These are phyloP conservation scores for Drosophila burlai DNA, from an alignment of 1,140 invertebrate species.

Conservation along the genomic window DNA sequence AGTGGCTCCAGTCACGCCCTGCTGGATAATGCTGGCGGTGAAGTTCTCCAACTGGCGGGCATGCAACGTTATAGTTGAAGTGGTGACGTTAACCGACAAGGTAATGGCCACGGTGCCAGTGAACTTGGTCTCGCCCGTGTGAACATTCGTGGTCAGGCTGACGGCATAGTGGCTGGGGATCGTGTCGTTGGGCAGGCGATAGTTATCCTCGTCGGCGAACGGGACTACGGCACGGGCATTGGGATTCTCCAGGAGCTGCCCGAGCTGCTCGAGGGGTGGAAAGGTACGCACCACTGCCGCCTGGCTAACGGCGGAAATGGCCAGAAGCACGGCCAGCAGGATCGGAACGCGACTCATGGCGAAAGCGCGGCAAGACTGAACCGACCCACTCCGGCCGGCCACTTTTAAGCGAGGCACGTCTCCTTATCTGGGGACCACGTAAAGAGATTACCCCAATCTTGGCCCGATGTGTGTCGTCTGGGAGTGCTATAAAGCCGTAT, in stretches of 20 bases:
- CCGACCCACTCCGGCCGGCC: background rate
- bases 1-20: background rate
- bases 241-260: slow-evolving; percentile 58
- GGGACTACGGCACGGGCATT: slow-evolving; percentile 29
- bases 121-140: slow-evolving; percentile 86
- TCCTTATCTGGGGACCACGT: slow-evolving; percentile 46
- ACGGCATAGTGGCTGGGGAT: slow-evolving; percentile 89
- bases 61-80: slow-evolving; percentile 86
- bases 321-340: slow-evolving; percentile 46
- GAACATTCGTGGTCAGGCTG: slow-evolving; percentile 87
- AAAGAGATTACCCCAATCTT: slow-evolving; percentile 66
- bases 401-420: slow-evolving; percentile 58
- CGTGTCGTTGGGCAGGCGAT: slow-evolving; percentile 87
- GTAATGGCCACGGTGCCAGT: slow-evolving; percentile 87
- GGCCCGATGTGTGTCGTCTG: slow-evolving; percentile 11
- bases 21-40: slow-evolving; percentile 46
- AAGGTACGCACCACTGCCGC: slow-evolving; percentile 53
- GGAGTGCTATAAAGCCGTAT: slow-evolving; percentile 23
- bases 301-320: slow-evolving; percentile 32
- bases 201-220: slow-evolving; percentile 66
- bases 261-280: slow-evolving; percentile 52
- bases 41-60: slow-evolving; percentile 72
- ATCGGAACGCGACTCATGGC: slow-evolving; percentile 59
- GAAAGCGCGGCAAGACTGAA: slow-evolving; percentile 61
- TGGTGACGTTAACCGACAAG: slow-evolving; percentile 72